A percentile compares a stretch with the other conserved stretches of the same genome.
Evolutionary conservation across 2,113 vertebrate species (phyloP).

Genomic region (Furnarius figulus): DNA sequence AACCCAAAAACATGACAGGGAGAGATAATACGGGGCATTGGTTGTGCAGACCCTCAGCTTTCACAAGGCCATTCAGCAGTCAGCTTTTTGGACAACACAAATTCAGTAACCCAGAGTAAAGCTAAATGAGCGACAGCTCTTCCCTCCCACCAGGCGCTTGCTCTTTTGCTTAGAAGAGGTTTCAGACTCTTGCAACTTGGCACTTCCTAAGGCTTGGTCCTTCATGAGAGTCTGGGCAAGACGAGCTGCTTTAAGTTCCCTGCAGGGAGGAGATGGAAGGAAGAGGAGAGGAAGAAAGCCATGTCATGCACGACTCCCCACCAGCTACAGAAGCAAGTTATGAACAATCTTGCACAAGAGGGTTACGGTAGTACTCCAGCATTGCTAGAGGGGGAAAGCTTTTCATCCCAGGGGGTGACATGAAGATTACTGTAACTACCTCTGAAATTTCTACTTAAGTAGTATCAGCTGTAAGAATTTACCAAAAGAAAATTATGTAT

Average conservation of each 20-base stretch:
- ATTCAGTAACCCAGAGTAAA: slow-evolving; percentile 71
- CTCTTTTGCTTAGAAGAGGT: slow-evolving; percentile 40
- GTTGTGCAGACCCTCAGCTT: not conserved
- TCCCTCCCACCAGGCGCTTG: slow-evolving; percentile 81
- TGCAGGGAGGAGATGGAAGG: slow-evolving; percentile 37
- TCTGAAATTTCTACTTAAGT: not conserved
- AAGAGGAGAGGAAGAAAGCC: not conserved
- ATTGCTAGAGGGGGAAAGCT: not conserved
- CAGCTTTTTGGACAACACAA: not conserved
- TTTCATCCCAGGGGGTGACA: not conserved
- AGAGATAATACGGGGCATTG: not conserved
- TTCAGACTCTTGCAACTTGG: slow-evolving; percentile 1
- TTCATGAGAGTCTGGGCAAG: slow-evolving; percentile 75
- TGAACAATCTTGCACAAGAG: not conserved
- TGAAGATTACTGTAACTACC: not conserved
- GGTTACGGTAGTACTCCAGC: not conserved
- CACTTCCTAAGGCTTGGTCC: slow-evolving; percentile 1
- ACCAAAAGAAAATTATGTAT: not conserved
- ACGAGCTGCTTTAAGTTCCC: slow-evolving; percentile 88
- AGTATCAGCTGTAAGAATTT: not conserved
- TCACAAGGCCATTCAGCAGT: not conserved
- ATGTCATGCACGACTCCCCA: not conserved
- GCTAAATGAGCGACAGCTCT: slow-evolving; percentile 81
- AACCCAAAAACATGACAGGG: not conserved
- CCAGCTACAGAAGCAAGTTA: not conserved